A percentile compares a stretch with the other conserved stretches of the same genome.
Evolutionary conservation across 2,113 vertebrate species (phyloP).

Genomic region (Ranitomeya imitator): DNA sequence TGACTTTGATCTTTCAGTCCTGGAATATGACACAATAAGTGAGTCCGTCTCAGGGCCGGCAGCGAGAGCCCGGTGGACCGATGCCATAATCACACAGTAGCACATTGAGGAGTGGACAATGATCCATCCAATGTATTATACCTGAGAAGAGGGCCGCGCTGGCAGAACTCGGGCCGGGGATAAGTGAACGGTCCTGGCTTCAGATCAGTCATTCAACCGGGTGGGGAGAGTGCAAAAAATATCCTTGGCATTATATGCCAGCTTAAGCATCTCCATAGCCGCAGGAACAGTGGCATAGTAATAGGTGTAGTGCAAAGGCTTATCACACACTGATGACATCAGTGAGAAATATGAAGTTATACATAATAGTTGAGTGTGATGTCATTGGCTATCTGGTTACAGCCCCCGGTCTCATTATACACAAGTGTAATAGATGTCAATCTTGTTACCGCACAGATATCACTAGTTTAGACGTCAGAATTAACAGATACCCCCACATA

Average conservation of each 20-base stretch:
- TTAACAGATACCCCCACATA: too few species aligned
- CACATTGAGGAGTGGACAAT: constrained; percentile 44
- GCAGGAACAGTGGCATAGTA: too few species aligned
- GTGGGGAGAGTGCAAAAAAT: background rate
- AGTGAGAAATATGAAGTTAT: too few species aligned
- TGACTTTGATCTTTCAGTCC: constrained; percentile 43
- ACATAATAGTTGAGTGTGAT: too few species aligned
- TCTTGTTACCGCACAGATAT: too few species aligned
- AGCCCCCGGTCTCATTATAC: too few species aligned
- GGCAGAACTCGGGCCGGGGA: background rate
- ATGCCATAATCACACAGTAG: constrained; percentile 29
- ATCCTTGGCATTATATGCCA: background rate
- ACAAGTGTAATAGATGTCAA: too few species aligned
- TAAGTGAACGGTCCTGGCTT: constrained; percentile 18
- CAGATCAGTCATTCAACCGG: background rate
- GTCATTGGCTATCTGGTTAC: too few species aligned
- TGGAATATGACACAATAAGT: constrained; percentile 35
- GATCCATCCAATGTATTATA: constrained; percentile 7
- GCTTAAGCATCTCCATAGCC: background rate
- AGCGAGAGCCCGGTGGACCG: constrained; percentile 10
- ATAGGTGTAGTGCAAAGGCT: too few species aligned
- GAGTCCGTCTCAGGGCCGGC: background rate
- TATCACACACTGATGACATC: too few species aligned
- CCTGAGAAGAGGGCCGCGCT: background rate
- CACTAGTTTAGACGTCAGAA: too few species aligned